Percentiles rank a stretch among this genome's conserved stretches.
Conservation (phyloP, 2,797 vertebrate species). For the Cynodonichthys magdalenae region DNA sequence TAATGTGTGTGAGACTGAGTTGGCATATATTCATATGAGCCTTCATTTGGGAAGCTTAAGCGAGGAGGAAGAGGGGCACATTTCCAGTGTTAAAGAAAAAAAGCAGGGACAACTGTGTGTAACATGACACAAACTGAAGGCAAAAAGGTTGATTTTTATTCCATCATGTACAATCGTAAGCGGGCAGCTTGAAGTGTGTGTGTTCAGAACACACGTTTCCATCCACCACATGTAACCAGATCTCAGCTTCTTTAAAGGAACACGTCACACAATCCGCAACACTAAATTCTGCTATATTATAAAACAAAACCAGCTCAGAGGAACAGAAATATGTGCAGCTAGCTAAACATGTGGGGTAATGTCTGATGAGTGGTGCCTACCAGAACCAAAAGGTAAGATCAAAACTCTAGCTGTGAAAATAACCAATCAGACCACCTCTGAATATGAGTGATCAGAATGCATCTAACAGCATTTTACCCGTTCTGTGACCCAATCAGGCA, state of each 20-base stretch:
- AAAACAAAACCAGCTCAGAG: background rate
- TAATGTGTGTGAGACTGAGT: constrained; percentile 50
- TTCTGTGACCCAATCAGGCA: background rate
- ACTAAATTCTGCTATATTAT: background rate
- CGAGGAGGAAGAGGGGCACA: constrained; percentile 41
- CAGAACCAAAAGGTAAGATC: background rate
- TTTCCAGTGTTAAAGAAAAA: constrained; percentile 32
- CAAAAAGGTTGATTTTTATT: constrained; percentile 1
- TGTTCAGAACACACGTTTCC: too few relatives aligned
- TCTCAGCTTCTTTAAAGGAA: too few relatives aligned
- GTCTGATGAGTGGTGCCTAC: background rate
- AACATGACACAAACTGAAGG: constrained; percentile 18
- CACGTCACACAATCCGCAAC: too few relatives aligned
- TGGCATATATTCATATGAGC: constrained; percentile 59
- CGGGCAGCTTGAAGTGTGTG: too few relatives aligned
- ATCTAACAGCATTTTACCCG: too few relatives aligned
- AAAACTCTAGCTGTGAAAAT: background rate
- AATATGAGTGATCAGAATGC: background rate
- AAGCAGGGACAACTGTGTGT: constrained; percentile 17
- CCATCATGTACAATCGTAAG: too few relatives aligned
- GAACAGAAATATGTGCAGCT: background rate
- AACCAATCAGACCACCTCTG: background rate
- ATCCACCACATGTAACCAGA: too few relatives aligned
- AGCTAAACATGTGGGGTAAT: background rate
- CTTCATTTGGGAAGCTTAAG: constrained; percentile 51